Conservation (phyloP, 2,888 invertebrate species). For the Bellardia pandia region DNA sequence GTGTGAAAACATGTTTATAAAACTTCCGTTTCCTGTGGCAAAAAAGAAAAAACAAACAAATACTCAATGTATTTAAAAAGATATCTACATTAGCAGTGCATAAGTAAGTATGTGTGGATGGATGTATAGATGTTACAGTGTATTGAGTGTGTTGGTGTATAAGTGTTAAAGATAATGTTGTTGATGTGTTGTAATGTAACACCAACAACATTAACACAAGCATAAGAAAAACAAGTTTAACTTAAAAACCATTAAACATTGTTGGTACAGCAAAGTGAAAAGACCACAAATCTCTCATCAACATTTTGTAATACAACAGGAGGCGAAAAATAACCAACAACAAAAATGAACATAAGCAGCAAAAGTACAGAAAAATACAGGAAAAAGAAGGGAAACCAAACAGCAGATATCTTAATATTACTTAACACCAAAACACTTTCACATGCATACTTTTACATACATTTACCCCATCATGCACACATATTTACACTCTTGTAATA, state of each 20-base stretch:
- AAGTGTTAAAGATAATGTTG: constrained; percentile 41
- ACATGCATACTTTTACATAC: too few species aligned
- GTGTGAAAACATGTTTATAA: constrained; percentile 49
- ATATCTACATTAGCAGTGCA: constrained; percentile 28
- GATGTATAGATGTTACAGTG: not conserved
- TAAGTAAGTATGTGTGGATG: not conserved
- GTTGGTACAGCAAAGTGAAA: constrained; percentile 20
- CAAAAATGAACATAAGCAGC: not conserved
- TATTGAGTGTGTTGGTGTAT: not conserved
- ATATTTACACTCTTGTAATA: too few species aligned
- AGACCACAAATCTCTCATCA: constrained; percentile 61
- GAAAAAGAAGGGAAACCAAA: not conserved
- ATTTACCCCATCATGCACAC: too few species aligned
- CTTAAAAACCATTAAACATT: constrained; percentile 64
- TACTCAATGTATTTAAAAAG: constrained; percentile 12
- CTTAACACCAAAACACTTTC: not conserved
- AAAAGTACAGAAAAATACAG: not conserved
- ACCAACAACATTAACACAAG: constrained; percentile 57
- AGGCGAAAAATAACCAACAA: not conserved
- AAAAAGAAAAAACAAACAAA: constrained; percentile 30
- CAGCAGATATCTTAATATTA: constrained; percentile 9
- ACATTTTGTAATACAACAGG: constrained; percentile 19
- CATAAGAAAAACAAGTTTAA: constrained; percentile 59
- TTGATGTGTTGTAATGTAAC: constrained; percentile 59
- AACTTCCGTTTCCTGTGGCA: constrained; percentile 68